Evolutionary conservation across 2,888 invertebrate genomes (phyloP).

Genomic region (Corythucha ciliata): DNA sequence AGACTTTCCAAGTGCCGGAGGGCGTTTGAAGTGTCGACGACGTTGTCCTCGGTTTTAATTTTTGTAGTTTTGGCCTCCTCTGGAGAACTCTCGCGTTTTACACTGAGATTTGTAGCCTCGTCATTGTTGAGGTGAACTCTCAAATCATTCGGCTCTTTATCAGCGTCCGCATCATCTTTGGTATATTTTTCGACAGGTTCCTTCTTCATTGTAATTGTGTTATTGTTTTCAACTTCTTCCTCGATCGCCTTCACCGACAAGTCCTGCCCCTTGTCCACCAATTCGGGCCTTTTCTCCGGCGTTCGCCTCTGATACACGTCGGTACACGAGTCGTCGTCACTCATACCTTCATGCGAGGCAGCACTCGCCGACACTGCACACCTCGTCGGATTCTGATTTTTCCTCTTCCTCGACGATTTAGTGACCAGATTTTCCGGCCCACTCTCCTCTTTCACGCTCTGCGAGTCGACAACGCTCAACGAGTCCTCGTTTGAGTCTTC

Average conservation of each 20-base stretch:
- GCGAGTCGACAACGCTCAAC: conserved; percentile 48
- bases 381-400: conserved; percentile 78
- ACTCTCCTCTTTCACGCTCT: conserved; percentile 47
- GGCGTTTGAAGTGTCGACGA: conserved; percentile 54
- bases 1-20: conserved; percentile 68
- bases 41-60: conserved; percentile 12
- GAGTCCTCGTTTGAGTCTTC: conserved; percentile 58
- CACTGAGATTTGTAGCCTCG: conserved; percentile 16
- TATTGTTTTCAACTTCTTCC: conserved; percentile 28
- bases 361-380: conserved; percentile 51
- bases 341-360: conserved; percentile 40
- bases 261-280: conserved; percentile 32
- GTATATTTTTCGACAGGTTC: conserved; percentile 40
- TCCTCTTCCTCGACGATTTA: conserved; percentile 72
- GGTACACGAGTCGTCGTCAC: conserved; percentile 54
- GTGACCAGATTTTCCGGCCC: conserved; percentile 45
- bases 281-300: conserved; percentile 20
- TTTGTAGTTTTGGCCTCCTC: conserved; percentile 7
- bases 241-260: conserved; percentile 25
- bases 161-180: too few species aligned
- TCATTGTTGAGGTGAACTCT: conserved; percentile 32
- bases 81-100: conserved; percentile 12
- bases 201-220: conserved; percentile 28
- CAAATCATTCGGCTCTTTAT: conserved; percentile 38
- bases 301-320: conserved; percentile 34